Evolutionary conservation across 1,140 invertebrate genomes (phyloP), one percentile per base, ranked within the genome.

Genomic region (Drosophila orosa): DNA sequence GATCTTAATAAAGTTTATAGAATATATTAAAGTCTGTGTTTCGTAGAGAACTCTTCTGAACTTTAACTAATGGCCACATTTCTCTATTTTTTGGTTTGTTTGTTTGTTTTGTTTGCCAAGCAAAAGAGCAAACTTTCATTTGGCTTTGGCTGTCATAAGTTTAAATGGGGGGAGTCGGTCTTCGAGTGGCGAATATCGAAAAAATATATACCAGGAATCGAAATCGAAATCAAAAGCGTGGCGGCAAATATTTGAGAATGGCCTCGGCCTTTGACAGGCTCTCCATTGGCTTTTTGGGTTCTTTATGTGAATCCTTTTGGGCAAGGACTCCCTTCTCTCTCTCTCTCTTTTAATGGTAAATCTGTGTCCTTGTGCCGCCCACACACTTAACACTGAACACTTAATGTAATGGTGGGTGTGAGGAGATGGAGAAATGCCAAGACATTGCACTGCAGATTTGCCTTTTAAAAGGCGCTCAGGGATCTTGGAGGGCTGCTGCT

Each of bases 381-480:
- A 47, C 39, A 31, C 48, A 77, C 55, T 74, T 65, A 81, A 80
- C 81, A 74, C 55, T 62, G 60, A 78, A 78, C 81, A 78, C 74
- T 85, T 80, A 60, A 75, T 61, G 52, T 47, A 67, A 47, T 73
- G 29, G 7, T 15, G 73, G 5, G 25, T 25, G 40, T 13, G 15
- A 2, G 33, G 9, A 12, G 42, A 17, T n/a, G 22, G 55, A 79
- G 33, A 75, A 83, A 83, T 76, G 52, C 58, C 60, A 79, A 83
- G 82, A 68, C 75, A 78, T 79, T 83, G 80, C 80, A 83, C 57
- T 63, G 61, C 71, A 63, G 61, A 86, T 85, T 82, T 87, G 61
- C 69, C 42, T 71, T 80, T 87, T 85, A 81, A 85, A 87, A 82
- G 85, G 65, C 82, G 78, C 67, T 58, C 55, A 60, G 82, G 73